A percentile compares a stretch with the other conserved stretches of the same genome.
Evolutionary conservation across 2,888 invertebrate species (phyloP).

Genomic region (Poecilobothrus nobilitatus): DNA sequence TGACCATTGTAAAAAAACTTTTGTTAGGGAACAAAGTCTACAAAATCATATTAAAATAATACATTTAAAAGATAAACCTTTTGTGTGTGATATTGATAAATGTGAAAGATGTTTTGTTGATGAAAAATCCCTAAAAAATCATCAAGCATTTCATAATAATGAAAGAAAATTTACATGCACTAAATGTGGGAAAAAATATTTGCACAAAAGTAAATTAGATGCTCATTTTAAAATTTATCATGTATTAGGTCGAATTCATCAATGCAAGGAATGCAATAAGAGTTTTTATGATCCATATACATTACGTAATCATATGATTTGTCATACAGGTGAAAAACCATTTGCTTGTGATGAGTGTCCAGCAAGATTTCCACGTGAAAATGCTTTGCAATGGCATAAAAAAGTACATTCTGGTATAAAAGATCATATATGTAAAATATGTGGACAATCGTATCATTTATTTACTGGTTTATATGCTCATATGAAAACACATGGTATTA

Average conservation of each 20-base stretch:
- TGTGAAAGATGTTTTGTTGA: not conserved
- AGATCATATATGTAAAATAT: not conserved
- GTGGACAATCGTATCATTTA: conserved; percentile 7
- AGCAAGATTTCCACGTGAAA: not conserved
- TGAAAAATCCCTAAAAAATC: not conserved
- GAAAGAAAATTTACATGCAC: conserved; percentile 5
- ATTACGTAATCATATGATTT: not conserved
- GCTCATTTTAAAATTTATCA: conserved; percentile 9
- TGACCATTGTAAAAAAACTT: not conserved
- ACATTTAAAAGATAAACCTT: conserved; percentile 4
- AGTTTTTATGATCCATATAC: not conserved
- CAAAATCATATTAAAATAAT: conserved; percentile 3
- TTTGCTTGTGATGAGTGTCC: conserved; percentile 11
- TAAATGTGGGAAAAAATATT: not conserved
- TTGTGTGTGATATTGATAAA: not conserved
- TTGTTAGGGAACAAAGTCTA: not conserved
- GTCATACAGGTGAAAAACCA: not conserved
- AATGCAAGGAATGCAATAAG: conserved; percentile 2
- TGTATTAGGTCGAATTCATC: not conserved
- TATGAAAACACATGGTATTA: conserved; percentile 11
- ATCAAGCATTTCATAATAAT: not conserved
- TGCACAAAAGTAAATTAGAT: not conserved
- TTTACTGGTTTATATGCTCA: conserved; percentile 7
- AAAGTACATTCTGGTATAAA: conserved; percentile 1
- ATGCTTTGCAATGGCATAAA: not conserved